Evolutionary conservation across 2,888 invertebrate genomes (phyloP).

Genomic region (Theretra japonica): DNA sequence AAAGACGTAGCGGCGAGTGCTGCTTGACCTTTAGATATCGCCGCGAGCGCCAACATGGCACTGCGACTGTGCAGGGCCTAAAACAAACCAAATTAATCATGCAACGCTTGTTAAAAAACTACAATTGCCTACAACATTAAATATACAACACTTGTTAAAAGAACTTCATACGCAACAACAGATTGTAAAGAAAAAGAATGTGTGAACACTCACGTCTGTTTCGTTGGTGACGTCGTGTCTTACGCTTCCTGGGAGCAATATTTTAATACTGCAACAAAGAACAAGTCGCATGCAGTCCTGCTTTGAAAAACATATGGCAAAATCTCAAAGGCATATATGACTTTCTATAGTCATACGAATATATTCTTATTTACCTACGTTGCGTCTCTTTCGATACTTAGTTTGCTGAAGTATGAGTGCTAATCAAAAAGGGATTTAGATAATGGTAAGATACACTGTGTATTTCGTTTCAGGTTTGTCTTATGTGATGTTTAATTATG

Average conservation of each 20-base stretch:
- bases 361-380: too few species aligned
- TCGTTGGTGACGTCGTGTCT: constrained; percentile 61
- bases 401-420: too few species aligned
- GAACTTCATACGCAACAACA: background rate
- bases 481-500: too few species aligned
- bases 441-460: too few species aligned
- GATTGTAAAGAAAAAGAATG: background rate
- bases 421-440: too few species aligned
- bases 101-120: background rate
- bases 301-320: too few species aligned
- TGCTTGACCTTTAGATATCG: constrained; percentile 65
- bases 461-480: too few species aligned
- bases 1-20: constrained; percentile 73
- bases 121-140: background rate
- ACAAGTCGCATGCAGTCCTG: too few species aligned
- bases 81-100: constrained; percentile 31
- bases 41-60: constrained; percentile 62
- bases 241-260: constrained; percentile 61
- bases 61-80: constrained; percentile 64
- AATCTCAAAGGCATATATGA: too few species aligned
- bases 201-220: constrained; percentile 60
- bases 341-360: too few species aligned
- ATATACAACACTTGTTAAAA: constrained; percentile 1
- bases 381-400: too few species aligned
- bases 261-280: constrained; percentile 62